Evolutionary conservation across 2,113 vertebrate species (phyloP).

Genomic region (Brienomyrus longianalis): DNA sequence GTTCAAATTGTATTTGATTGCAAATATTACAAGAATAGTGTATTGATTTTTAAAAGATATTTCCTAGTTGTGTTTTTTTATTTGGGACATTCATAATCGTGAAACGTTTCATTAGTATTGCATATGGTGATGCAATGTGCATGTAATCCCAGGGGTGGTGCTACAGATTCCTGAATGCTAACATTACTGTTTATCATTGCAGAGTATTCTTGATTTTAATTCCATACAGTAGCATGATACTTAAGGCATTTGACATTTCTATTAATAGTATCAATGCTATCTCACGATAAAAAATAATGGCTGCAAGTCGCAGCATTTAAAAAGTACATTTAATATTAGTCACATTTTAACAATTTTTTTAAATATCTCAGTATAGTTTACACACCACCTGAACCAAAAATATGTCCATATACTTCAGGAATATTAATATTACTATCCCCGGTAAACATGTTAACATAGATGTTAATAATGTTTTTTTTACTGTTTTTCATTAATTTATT

Average conservation of each 20-base stretch:
- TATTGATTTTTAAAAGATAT: not conserved
- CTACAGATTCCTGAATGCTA: not conserved
- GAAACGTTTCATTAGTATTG: not conserved
- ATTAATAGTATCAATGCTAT: not conserved
- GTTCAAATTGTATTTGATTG: not conserved
- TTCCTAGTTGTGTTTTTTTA: not conserved
- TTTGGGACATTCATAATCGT: not conserved
- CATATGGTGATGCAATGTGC: not conserved
- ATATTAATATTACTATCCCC: not conserved
- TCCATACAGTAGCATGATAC: not conserved
- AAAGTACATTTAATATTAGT: not conserved
- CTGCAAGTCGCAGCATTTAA: not conserved
- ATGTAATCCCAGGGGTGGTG: not conserved
- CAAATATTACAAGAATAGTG: not conserved
- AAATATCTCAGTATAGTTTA: not conserved
- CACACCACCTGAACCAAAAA: not conserved
- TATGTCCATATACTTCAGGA: not conserved
- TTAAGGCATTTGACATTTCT: not conserved
- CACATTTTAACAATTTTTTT: not conserved
- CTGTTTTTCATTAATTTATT: not conserved
- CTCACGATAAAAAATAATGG: not conserved
- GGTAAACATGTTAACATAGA: not conserved
- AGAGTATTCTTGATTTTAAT: not conserved
- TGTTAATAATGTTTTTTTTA: not conserved
- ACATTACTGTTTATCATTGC: not conserved